Evolutionary conservation across 2,797 vertebrate genomes (phyloP), one percentile per base, ranked within the genome.

Genomic region (Thalassophryne amazonica): DNA sequence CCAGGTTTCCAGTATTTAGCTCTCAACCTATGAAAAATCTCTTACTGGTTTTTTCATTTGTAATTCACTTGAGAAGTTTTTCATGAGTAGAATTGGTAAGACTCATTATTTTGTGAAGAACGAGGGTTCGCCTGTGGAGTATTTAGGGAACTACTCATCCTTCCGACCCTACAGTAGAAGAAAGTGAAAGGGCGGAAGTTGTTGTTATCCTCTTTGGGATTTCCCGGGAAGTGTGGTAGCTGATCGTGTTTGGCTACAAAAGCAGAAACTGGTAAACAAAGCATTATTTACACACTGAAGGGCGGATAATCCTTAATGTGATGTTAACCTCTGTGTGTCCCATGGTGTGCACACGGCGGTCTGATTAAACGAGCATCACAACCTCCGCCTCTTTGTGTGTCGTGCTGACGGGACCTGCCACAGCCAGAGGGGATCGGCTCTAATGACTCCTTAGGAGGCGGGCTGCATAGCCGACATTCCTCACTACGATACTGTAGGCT

Each of bases 401-500:
- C 23, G 22, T 71, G 74, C 40, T 66, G 67, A 74, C 37, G 60
- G 27, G 65, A 78, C 69, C 69, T 70, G 64, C 65, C 63, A 32
- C 58, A 63, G 72, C 79, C 73, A 49, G 61, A 65, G 61, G 68
- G 73, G 59, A 67, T 78, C 47, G 59, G 58, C 60, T 72, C 58
- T 72, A 80, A 84, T 82, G 76, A 76, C 72, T 86, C 86, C 84
- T 80, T 59, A 78, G 79, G 73, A 70, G 74, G 64, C 69, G 7
- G 18, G 19, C 68, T 73, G 80, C 88, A 88, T 91, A 79, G 60
- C 68, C 83, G 57, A 45, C 72, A 90, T 90, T 91, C 85, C 71
- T 80, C 45, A 13, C 43, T 60, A 55, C 70, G 63, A 72, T 62
- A 60, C 64, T 54, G 63, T 71, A 48, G 62, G 60, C 48, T 19